Evolutionary conservation across 2,888 invertebrate species (phyloP), one percentile per base, ranked within the genome.

Genomic region (Acanthosepion esculentum): DNA sequence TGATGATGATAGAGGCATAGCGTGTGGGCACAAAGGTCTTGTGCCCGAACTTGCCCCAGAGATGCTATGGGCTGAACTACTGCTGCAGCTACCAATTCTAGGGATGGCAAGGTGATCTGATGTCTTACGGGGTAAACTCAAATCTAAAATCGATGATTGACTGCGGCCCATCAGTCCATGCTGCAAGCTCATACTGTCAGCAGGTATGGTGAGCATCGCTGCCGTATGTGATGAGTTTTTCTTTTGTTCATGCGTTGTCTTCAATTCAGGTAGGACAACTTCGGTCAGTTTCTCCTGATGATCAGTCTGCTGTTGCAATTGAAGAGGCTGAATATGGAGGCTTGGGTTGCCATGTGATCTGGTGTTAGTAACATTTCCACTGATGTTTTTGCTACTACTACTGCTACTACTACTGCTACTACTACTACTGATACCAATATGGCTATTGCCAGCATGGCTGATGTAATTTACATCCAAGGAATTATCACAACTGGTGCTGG

Each of bases 61-160:
- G 33, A 33, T n/a, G n/a, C 15, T 78, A 33, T 78, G 78, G 78
- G 78, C 78, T 78, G 78, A n/a, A 78, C 78, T 78, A 78, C 78
- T 78, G 78, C 78, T 78, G n/a, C 78, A 78, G 33, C n/a, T 78
- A 33, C 78, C 78, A 78, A 78, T 78, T 78, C n/a, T n/a, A 5
- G 78, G 78, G n/a, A 78, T 78, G n/a, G 78, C 78, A 15, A 92
- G 48, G 29, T 48, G 48, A 29, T 94, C 94, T 41, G 55, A 55
- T 41, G 94, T 59, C 33, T 94, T 94, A 10, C 94, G 94, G 48
- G 94, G 94, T 48, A 94, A 33, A 59, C 94, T 94, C 33, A 94
- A 41, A 41, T 94, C 94, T 26, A 94, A 33, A 29, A 94, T 94
- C 7, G 94, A 48, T 33, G 64, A n/a, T 33, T 94, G 94, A 18